These are phyloP conservation scores for Lampropteryx suffumata DNA, from an alignment of 2,888 invertebrate species.

Conservation along the genomic window DNA sequence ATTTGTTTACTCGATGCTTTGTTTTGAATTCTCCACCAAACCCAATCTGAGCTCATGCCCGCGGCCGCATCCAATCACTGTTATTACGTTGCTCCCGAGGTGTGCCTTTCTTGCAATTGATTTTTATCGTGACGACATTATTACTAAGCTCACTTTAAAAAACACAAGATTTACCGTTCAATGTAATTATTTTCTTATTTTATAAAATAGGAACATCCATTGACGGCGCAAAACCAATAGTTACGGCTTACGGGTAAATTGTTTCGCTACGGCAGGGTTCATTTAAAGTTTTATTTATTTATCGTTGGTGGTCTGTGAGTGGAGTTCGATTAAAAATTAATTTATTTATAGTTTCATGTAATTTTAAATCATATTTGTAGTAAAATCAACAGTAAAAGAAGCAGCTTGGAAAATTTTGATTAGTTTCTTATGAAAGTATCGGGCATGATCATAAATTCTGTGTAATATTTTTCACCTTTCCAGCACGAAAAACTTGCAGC, in stretches of 20 bases:
- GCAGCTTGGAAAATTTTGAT: no score
- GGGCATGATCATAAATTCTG: no score
- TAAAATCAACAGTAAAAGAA: no score
- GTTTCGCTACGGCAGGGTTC: conserved; percentile 37
- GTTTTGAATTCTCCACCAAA: conserved; percentile 17
- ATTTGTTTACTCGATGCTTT: background rate
- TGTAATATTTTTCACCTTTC: no score
- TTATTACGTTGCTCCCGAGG: conserved; percentile 71
- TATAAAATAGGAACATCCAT: conserved; percentile 50
- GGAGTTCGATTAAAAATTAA: background rate
- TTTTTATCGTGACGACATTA: conserved; percentile 77
- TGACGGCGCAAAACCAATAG: conserved; percentile 51
- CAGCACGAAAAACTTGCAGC: no score
- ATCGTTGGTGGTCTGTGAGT: conserved; percentile 27
- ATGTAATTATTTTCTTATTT: conserved; percentile 55
- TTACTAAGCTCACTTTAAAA: conserved; percentile 57
- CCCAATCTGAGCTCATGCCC: conserved; percentile 33
- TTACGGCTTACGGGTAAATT: conserved; percentile 41
- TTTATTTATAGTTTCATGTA: background rate
- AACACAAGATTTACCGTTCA: conserved; percentile 46
- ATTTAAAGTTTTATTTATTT: conserved; percentile 23
- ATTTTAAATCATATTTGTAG: no score
- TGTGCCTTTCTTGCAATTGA: conserved; percentile 65
- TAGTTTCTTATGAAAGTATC: no score
- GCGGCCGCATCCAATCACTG: conserved; percentile 52